phyloP scores from a whole-genome alignment of 2,113 vertebrate species.

The Trinectes maculatus region DNA sequence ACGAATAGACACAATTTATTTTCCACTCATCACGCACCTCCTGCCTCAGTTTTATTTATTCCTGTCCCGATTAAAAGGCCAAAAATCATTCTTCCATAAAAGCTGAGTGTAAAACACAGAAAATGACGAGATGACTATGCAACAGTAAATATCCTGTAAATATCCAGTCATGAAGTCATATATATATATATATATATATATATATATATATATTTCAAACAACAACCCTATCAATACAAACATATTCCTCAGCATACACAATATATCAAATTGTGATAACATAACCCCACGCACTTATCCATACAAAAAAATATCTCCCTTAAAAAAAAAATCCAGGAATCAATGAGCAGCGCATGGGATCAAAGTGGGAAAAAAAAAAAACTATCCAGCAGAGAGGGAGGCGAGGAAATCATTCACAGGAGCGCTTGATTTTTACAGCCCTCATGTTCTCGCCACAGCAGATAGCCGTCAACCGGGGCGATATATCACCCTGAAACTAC shows the following conservation, averaged over 20 bases:
- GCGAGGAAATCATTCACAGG: constrained; percentile 69
- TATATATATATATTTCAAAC: too few species aligned
- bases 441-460: constrained; percentile 53
- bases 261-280: constrained; percentile 5
- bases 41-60: neutral
- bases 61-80: constrained; percentile 19
- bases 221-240: neutral
- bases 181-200: too few species aligned
- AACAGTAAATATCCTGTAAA: constrained; percentile 21
- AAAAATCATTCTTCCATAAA: neutral
- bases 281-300: constrained; percentile 12
- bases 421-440: constrained; percentile 71
- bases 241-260: neutral
- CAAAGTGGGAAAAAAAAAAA: constrained; percentile 45
- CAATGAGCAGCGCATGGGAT: constrained; percentile 43
- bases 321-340: constrained; percentile 33
- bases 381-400: constrained; percentile 34
- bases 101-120: constrained; percentile 6
- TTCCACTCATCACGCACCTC: constrained; percentile 37
- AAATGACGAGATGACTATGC: neutral
- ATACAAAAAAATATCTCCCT: constrained; percentile 28
- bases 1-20: constrained; percentile 7
- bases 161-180: constrained; percentile 2
- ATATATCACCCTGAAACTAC: constrained; percentile 67
- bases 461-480: constrained; percentile 57